Base-by-base conservation (phyloP, 2,113 vertebrate genomes). In the Gobiocypris rarus region DNA sequence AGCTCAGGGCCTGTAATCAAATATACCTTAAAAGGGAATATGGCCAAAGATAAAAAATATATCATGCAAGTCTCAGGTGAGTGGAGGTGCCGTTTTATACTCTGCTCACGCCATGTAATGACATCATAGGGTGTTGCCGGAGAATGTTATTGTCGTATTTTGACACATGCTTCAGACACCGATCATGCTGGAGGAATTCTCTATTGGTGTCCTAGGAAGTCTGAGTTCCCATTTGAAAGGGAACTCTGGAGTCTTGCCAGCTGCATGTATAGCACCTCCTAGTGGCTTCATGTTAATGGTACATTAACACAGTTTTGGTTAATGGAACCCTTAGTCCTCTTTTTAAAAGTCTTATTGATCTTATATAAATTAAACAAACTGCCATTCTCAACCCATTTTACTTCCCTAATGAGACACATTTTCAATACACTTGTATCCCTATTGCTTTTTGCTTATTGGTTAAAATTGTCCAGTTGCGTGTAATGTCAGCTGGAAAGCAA, bases 261-360 rank as follows among this genome's bases (percentile, higher is more conserved):
- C 69, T 54, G 58, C 15, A 11, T 83, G 67, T 81, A 75, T 67
- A 81, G 80, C 28, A 5, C 83, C 81, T 83, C 70, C 75, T 43
- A 15, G 69, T 88, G 84, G 61, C 19, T 78, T 1, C 11, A 65
- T 34, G 19, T 50, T 19, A 31, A 75, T 28, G 43, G 28, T 50
- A 59, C 26, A 71, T 41, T 3, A 9, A n/a, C n/a, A 38, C 34
- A 7, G 19, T n/a, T 79, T 26, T 6, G 38, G 34, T 59, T 59
- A 59, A 58, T 24, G 19, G 41, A 58, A 34, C 17, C 50, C 41
- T 43, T 43, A 3, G 9, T 41, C 54, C 3, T 56, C 17, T 58
- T n/a, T 58, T 58, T 52, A n/a, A n/a, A 58, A 58, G 22, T 82
- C 13, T 43, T 28, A 71, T 24, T 56, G 3, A 19, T 59, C 50